Base-by-base conservation (phyloP, 2,113 vertebrate genomes). In the Pollachius pollachius region DNA sequence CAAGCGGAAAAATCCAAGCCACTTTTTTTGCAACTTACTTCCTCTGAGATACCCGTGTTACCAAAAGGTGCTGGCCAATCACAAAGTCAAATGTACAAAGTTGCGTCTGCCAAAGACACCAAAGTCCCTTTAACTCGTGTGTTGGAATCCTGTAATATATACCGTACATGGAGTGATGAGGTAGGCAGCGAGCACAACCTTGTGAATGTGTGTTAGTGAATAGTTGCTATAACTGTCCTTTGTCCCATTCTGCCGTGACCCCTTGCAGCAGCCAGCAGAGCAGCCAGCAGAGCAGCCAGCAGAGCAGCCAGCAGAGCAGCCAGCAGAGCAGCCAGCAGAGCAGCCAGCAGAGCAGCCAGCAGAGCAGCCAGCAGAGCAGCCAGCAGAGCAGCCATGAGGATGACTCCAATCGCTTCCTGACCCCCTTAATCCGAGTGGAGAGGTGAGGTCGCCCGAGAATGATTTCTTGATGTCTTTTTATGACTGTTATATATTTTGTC, bases 311-410 rank as follows among this genome's bases (percentile, higher is more conserved):
- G 82, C 96, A 95, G 81, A 96, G 95, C 82, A 98, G 95, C 92
- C 95, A 96, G 72, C 86, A 84, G 34, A 88, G 87, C 84, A 89
- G 87, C 15, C 87, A 83, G 37, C 52, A 54, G 86, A 89, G 84
- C 84, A 89, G 86, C 58, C 86, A 82, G 72, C 86, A 84, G 34
- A 88, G 87, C 84, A 89, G 87, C 15, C 87, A 83, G 37, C 52
- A 54, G 86, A 95, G 94, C 90, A 94, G 94, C 60, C 94, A 94
- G 71, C 95, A 95, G 73, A 96, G 94, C 82, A 97, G 95, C 85
- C 94, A 93, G 82, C 96, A 95, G 81, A 96, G 95, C 82, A 98
- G 95, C 92, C 95, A 96, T 2, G 96, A 98, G 0, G 97, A 98
- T 3, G 96, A 97, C 63, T 69, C 77, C 0, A 84, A 83, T 52